Base-by-base conservation (phyloP, 2,797 vertebrate species). In the Acanthornis magna region DNA sequence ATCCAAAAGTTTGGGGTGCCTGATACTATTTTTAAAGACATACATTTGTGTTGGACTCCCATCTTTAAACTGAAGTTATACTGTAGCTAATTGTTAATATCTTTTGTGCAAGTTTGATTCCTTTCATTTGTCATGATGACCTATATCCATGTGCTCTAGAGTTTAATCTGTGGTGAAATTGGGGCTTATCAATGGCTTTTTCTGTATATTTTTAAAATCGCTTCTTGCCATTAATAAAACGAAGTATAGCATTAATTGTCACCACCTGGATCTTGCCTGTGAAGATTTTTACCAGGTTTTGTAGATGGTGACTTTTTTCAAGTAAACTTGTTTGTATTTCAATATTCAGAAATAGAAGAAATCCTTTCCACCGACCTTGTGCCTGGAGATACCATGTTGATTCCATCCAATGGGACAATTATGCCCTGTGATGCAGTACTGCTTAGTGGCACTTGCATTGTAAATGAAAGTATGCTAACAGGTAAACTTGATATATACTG, bases 401-500 rank as follows among this genome's bases (percentile, higher is more conserved):
- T 99, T 97, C 99, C 99, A 70, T 98, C 98, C 94, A 99, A 99
- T 51, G 99, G 99, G 73, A 99, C 98, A 94, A 98, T 99, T 97
- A 99, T 99, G 99, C 98, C 99, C 25, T 99, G 99, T 95, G 99
- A 99, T 55, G 99, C 99, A 7, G 99, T 99, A 62, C 98, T 99
- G 89, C 97, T 99, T 91, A 99, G 98, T 79, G 99, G 99, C 86
- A 99, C 99, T 95, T 99, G 99, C 97, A 99, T 99, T 73, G 99
- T 99, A 90, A 99, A 99, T 90, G 99, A 99, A 98, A 99, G 99
- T 98, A 99, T 99, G 99, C 97, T 99, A 94, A 99, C 99, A 98
- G 99, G 99, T 99, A 77, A 98, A 98, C 97, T 89, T 65, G 26
- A 47, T 62, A 32, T 20, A 9, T 30, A 19, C 7, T 74, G 43